phyloP scores from a whole-genome alignment of 2,113 vertebrate genomes.

The Parotia lawesii region DNA sequence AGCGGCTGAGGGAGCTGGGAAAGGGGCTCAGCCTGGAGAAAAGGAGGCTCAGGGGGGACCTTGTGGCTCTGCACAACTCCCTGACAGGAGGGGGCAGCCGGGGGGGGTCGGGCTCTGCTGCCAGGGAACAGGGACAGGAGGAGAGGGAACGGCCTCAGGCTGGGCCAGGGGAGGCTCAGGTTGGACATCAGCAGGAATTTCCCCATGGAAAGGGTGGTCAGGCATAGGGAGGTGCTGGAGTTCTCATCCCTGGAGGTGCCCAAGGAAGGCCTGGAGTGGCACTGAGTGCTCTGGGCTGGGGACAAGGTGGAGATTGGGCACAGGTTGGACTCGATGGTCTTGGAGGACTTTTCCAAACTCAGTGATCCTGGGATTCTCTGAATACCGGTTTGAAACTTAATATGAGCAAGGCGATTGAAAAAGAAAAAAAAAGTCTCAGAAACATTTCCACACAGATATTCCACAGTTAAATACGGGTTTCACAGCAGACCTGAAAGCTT shows the following conservation, averaged over 20 bases:
- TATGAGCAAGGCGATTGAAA: not conserved
- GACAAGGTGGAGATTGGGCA: not conserved
- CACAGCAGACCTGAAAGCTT: not conserved
- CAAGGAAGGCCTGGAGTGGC: not conserved
- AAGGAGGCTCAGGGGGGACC: not conserved
- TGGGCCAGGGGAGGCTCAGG: not conserved
- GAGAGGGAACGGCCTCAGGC: not conserved
- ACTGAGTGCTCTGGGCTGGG: not conserved
- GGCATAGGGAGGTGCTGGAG: not conserved
- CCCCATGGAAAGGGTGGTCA: not conserved
- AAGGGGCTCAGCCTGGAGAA: not conserved
- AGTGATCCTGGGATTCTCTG: not conserved
- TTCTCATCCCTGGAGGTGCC: fast-evolving
- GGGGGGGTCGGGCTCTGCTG: not conserved
- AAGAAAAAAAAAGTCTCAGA: not conserved
- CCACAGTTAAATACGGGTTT: not conserved
- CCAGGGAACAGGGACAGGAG: not conserved
- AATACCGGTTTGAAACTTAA: not conserved
- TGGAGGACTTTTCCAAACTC: not conserved
- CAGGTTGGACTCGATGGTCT: not conserved
- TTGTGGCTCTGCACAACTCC: not conserved
- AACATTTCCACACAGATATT: not conserved
- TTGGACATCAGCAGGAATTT: not conserved
- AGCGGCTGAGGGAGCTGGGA: not conserved
- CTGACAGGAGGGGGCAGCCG: not conserved